A percentile compares a stretch with the other conserved stretches of the same genome.
Conservation (phyloP, 1,140 invertebrate species). For the Trinorchestia longiramus region DNA sequence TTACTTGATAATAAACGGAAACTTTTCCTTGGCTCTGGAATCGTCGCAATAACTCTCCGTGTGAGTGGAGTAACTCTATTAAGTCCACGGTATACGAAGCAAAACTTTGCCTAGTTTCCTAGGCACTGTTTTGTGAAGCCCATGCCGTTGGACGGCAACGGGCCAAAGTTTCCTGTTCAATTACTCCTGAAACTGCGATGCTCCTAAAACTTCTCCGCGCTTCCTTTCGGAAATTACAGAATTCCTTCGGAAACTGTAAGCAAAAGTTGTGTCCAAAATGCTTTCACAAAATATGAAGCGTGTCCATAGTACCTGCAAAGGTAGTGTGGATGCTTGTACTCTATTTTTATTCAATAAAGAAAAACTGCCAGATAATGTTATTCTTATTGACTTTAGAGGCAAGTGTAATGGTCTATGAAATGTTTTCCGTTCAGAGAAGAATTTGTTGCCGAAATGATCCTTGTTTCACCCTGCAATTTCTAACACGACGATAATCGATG, state of each 20-base stretch:
- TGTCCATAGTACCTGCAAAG: not conserved
- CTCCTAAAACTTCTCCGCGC: not conserved
- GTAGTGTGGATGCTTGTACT: not conserved
- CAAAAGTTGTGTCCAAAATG: not conserved
- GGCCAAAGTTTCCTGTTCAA: not conserved
- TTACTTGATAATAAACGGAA: not conserved
- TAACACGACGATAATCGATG: not conserved
- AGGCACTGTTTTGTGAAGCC: not conserved
- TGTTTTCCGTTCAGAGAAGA: not conserved
- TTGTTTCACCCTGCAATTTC: not conserved
- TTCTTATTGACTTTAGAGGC: not conserved
- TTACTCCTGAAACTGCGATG: conserved; percentile 6
- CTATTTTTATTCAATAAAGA: not conserved
- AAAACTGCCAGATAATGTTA: not conserved
- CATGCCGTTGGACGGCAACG: not conserved
- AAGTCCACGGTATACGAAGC: not conserved
- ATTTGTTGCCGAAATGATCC: not conserved
- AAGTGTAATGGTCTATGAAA: not conserved
- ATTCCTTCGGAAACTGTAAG: not conserved
- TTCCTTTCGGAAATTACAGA: not conserved
- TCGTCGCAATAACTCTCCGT: not conserved
- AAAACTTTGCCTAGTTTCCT: not conserved
- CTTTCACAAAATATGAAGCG: not conserved
- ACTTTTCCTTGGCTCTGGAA: not conserved
- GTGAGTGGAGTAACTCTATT: not conserved